Percentiles rank a stretch among this genome's conserved stretches.
Conservation (phyloP, 2,888 invertebrate species). For the Lucinisca nassula region DNA sequence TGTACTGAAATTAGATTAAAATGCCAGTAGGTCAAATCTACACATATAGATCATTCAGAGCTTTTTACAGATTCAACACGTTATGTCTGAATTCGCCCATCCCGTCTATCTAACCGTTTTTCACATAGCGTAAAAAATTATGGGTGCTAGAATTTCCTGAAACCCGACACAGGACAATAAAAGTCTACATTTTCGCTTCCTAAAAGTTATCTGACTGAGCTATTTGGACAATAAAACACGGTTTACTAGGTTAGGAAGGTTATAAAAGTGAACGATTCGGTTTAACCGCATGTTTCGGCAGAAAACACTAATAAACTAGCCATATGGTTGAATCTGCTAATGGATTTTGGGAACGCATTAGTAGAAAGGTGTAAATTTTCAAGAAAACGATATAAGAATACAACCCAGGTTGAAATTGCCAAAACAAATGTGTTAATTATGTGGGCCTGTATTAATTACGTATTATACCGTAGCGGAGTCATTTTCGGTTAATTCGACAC, state of each 20-base stretch:
- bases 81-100: neutral
- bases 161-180: constrained; percentile 60
- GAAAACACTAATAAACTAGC: constrained; percentile 50
- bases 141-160: constrained; percentile 63
- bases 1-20: neutral
- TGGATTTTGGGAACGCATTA: constrained; percentile 42
- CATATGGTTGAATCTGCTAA: constrained; percentile 55
- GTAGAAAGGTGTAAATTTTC: constrained; percentile 66
- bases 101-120: neutral
- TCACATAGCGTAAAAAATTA: constrained; percentile 66
- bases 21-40: neutral
- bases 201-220: neutral
- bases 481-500: neutral
- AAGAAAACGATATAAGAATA: constrained; percentile 27
- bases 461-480: neutral
- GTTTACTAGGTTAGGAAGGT: neutral
- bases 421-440: constrained; percentile 10
- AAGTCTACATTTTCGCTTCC: constrained; percentile 53
- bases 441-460: neutral
- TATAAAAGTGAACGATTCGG: constrained; percentile 4
- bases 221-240: neutral
- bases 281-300: constrained; percentile 67
- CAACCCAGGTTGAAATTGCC: constrained; percentile 50
- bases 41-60: no score
- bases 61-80: no score